Evolutionary conservation across 2,113 vertebrate genomes (phyloP).

Genomic region (Xenus cinereus): DNA sequence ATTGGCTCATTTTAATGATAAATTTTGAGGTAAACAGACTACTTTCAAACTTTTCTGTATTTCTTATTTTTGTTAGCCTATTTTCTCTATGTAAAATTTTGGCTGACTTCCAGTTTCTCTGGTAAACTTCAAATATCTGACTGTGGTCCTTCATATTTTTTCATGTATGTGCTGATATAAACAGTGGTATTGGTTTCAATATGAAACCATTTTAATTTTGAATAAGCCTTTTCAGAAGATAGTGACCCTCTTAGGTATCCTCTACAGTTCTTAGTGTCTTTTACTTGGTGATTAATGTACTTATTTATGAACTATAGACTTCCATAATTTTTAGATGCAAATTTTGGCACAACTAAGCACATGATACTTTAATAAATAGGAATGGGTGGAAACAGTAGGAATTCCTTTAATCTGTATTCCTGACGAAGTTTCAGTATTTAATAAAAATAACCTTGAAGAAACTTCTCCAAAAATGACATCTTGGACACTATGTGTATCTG

Average conservation of each 20-base stretch:
- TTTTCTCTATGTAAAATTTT: neutral
- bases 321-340: neutral
- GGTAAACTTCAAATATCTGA: neutral
- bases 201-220: neutral
- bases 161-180: neutral
- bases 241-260: neutral
- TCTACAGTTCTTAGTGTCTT: neutral
- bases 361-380: neutral
- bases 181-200: neutral
- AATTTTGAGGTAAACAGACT: neutral
- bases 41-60: neutral
- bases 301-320: neutral
- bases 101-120: neutral
- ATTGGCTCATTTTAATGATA: neutral
- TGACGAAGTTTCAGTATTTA: neutral
- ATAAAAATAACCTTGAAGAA: neutral
- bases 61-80: neutral
- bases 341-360: neutral
- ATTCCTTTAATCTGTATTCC: neutral
- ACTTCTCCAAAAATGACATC: neutral
- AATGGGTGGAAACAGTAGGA: neutral
- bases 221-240: neutral
- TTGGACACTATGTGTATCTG: neutral
- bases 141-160: neutral
- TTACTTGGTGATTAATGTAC: neutral